Percentiles rank a stretch among this genome's conserved stretches.
These are phyloP conservation scores for Cervus canadensis DNA, from an alignment of 2,113 vertebrate species.

Conservation along the genomic window DNA sequence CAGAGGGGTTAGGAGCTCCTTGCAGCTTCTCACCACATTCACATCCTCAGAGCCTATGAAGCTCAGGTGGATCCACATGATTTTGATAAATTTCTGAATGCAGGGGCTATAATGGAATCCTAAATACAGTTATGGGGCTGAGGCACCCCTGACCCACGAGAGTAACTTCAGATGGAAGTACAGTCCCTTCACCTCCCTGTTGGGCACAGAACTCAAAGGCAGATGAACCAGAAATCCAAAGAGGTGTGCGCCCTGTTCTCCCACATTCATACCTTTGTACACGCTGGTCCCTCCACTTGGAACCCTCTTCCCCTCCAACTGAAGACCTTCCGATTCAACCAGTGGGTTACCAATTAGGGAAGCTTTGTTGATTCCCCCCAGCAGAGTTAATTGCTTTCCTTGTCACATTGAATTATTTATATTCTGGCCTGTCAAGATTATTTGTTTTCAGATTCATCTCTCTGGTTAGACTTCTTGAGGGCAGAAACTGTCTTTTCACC, in stretches of 20 bases:
- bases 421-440: not conserved
- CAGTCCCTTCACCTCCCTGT: not conserved
- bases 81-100: not conserved
- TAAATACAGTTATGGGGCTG: not conserved
- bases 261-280: not conserved
- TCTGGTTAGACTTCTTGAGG: not conserved
- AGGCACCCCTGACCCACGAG: not conserved
- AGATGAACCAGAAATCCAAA: not conserved
- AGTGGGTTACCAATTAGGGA: not conserved
- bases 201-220: not conserved
- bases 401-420: not conserved
- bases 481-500: not conserved
- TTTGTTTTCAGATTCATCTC: conserved; percentile 6
- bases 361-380: not conserved
- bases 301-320: not conserved
- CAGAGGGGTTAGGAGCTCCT: not conserved
- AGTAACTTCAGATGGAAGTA: not conserved
- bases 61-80: not conserved
- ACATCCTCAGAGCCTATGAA: not conserved
- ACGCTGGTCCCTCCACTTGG: not conserved
- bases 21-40: not conserved
- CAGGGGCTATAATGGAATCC: not conserved
- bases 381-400: not conserved
- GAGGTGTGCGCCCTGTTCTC: not conserved
- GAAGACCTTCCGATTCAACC: rapidly evolving